Conservation (phyloP, 1,140 invertebrate species). For the Drosophila suzukii region DNA sequence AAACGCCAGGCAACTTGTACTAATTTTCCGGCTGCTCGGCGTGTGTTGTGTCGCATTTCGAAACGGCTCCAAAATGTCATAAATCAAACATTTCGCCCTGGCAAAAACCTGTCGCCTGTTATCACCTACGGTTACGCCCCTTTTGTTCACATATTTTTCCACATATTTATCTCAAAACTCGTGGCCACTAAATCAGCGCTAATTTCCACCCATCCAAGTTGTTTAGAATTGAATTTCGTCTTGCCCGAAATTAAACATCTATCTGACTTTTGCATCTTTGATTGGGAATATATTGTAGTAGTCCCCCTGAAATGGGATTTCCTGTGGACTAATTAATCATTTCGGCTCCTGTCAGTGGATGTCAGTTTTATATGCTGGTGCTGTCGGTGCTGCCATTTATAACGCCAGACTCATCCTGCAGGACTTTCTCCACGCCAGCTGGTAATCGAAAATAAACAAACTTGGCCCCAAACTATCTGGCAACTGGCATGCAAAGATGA, state of each 20-base stretch:
- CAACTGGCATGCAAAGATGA: slow-evolving; percentile 57
- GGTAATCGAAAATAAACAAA: slow-evolving; percentile 75
- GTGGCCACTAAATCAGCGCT: slow-evolving; percentile 64
- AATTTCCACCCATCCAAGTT: slow-evolving; percentile 34
- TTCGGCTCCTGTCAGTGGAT: slow-evolving; percentile 65
- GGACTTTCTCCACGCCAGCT: slow-evolving; percentile 26
- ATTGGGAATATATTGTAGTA: background rate
- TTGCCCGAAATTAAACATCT: slow-evolving; percentile 8
- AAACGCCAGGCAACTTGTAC: slow-evolving; percentile 35
- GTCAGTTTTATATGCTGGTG: slow-evolving; percentile 82
- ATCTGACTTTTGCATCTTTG: slow-evolving; percentile 32
- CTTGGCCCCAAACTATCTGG: slow-evolving; percentile 66
- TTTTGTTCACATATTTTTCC: slow-evolving; percentile 1
- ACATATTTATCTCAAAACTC: slow-evolving; percentile 31
- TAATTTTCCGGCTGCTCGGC: slow-evolving; percentile 52
- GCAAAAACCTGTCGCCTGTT: slow-evolving; percentile 63
- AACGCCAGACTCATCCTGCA: slow-evolving; percentile 37
- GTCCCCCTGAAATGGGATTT: background rate
- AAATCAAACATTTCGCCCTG: slow-evolving; percentile 71
- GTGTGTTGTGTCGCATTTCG: slow-evolving; percentile 76
- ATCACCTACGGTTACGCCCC: slow-evolving; percentile 77
- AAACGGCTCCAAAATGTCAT: slow-evolving; percentile 75
- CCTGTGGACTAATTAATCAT: slow-evolving; percentile 69
- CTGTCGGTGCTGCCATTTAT: slow-evolving; percentile 77
- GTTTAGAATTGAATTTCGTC: slow-evolving; percentile 11